phyloP scores from a whole-genome alignment of 2,888 invertebrate species.

The Lasioglossum vierecki region DNA sequence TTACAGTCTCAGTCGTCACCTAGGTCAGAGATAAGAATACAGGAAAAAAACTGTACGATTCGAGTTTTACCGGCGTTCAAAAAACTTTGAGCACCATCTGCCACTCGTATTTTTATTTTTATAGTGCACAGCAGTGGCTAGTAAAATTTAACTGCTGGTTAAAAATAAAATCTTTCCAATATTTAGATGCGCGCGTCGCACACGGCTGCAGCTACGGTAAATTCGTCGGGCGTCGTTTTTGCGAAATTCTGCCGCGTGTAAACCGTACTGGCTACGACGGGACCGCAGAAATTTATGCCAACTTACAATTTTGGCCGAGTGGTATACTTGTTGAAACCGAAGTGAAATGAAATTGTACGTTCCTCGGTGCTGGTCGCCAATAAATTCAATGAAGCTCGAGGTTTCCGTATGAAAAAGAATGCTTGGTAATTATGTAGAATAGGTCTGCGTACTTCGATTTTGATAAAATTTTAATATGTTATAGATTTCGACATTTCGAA shows the following conservation, averaged over 20 bases:
- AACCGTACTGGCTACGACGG: not conserved
- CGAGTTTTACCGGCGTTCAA: not conserved
- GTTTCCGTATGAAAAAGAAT: no score
- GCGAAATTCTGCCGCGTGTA: not conserved
- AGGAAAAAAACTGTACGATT: not conserved
- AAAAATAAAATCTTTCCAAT: not conserved
- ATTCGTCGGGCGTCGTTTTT: not conserved
- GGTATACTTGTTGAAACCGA: not conserved
- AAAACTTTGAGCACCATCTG: not conserved
- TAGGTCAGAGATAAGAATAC: not conserved
- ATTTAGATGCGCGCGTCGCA: not conserved
- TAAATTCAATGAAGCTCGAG: not conserved
- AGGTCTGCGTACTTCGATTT: no score
- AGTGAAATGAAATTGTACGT: not conserved
- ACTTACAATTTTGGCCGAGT: not conserved
- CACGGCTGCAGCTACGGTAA: not conserved
- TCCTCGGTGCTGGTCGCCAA: not conserved
- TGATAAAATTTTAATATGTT: no score
- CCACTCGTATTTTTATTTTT: not conserved
- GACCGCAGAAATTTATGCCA: not conserved
- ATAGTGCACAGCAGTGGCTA: not conserved
- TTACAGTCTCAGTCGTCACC: not conserved
- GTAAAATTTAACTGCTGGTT: not conserved
- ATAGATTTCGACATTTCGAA: no score
- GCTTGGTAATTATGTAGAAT: no score